Percentiles rank a stretch among this genome's conserved stretches.
These are phyloP conservation scores for Bradynema listronoti DNA, from an alignment of 1,140 invertebrate species.

Conservation along the genomic window DNA sequence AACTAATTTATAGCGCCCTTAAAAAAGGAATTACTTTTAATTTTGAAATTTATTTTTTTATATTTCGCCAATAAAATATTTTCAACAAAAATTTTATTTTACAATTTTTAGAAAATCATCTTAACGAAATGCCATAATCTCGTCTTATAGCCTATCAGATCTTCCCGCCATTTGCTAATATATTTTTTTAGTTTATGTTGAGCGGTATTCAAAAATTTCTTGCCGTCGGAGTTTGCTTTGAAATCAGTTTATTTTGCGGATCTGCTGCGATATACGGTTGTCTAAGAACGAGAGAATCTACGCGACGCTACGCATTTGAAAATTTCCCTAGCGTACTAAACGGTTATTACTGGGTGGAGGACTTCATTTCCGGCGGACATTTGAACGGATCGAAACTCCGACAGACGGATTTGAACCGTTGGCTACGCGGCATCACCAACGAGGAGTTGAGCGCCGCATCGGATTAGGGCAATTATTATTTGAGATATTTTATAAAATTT, in stretches of 20 bases:
- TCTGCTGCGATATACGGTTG: not conserved
- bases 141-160: too few relatives aligned
- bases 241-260: not conserved
- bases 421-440: too few relatives aligned
- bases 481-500: too few relatives aligned
- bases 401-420: conserved; percentile 5
- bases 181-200: too few relatives aligned
- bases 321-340: not conserved
- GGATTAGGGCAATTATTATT: too few relatives aligned
- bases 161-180: too few relatives aligned
- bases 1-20: not conserved
- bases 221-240: not conserved
- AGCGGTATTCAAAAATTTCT: not conserved
- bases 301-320: not conserved
- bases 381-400: conserved; percentile 1
- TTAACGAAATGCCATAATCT: too few relatives aligned
- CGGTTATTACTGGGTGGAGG: not conserved
- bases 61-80: too few relatives aligned
- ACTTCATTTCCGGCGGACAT: conserved; percentile 1
- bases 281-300: not conserved
- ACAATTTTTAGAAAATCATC: too few relatives aligned
- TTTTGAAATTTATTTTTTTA: not conserved
- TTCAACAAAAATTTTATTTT: too few relatives aligned
- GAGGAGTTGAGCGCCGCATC: too few relatives aligned
- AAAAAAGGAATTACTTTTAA: not conserved